These are phyloP conservation scores for Strix aluco DNA, from an alignment of 2,113 vertebrate genomes.

Conservation along the genomic window DNA sequence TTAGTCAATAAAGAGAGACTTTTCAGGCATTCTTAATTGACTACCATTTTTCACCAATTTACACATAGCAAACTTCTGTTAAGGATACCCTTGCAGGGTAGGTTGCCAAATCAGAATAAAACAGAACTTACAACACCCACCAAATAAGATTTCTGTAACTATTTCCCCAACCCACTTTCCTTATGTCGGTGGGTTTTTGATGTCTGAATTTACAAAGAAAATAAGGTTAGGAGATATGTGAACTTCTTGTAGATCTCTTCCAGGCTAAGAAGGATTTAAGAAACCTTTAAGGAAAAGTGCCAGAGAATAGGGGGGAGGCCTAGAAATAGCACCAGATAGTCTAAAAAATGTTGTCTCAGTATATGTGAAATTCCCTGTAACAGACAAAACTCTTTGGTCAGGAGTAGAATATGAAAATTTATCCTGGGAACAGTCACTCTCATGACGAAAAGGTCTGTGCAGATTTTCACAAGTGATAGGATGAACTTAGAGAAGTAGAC, in stretches of 20 bases:
- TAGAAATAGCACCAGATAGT: background rate
- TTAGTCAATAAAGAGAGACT: constrained; percentile 21
- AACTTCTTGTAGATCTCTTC: background rate
- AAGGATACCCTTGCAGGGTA: background rate
- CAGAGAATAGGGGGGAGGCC: background rate
- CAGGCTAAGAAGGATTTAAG: background rate
- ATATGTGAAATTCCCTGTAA: background rate
- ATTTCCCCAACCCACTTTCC: background rate
- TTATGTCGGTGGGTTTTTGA: background rate
- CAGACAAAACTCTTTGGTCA: background rate
- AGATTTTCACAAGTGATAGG: background rate
- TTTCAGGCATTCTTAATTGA: constrained; percentile 22
- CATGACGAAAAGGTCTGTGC: background rate
- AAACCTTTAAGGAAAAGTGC: background rate
- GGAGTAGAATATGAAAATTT: background rate
- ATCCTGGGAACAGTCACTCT: background rate
- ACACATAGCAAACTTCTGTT: background rate
- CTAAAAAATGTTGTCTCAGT: background rate
- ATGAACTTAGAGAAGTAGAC: background rate
- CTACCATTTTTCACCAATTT: background rate
- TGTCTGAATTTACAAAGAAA: constrained; percentile 1
- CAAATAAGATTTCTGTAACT: background rate
- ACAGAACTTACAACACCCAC: background rate
- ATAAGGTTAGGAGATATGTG: background rate
- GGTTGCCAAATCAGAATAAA: background rate